These are phyloP conservation scores for Acrocera orbiculus DNA, from an alignment of 2,888 invertebrate genomes.

Conservation along the genomic window DNA sequence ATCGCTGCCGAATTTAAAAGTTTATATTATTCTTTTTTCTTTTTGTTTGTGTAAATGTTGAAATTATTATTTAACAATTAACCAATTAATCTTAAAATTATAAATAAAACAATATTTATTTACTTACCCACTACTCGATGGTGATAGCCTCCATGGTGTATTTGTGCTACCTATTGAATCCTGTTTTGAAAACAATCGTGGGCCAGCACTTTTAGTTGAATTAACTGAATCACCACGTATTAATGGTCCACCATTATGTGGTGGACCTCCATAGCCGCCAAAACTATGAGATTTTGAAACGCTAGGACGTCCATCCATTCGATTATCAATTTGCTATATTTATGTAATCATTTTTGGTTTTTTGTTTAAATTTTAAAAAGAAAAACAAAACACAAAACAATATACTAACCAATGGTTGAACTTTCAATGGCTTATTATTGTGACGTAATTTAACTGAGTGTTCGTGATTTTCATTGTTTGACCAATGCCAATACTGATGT, in stretches of 20 bases:
- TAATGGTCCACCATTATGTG: slow-evolving; percentile 40
- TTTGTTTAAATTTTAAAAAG: background rate
- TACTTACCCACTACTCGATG: slow-evolving; percentile 32
- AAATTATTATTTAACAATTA: slow-evolving; percentile 3
- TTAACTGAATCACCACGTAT: slow-evolving; percentile 45
- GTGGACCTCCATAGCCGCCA: slow-evolving; percentile 53
- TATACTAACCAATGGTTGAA: slow-evolving; percentile 17
- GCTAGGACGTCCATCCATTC: slow-evolving; percentile 32
- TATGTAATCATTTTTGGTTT: background rate
- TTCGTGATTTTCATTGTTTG: slow-evolving; percentile 35
- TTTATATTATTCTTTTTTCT: slow-evolving; percentile 2
- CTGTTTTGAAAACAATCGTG: slow-evolving; percentile 56
- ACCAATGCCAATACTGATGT: slow-evolving; percentile 30
- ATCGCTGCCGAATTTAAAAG: slow-evolving; percentile 6
- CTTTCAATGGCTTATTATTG: slow-evolving; percentile 28
- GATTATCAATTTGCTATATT: slow-evolving; percentile 19
- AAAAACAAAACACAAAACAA: background rate
- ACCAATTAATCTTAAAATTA: background rate
- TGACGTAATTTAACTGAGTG: slow-evolving; percentile 18
- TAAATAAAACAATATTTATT: background rate
- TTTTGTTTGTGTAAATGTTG: background rate
- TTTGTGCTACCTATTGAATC: slow-evolving; percentile 25
- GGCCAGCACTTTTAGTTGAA: slow-evolving; percentile 43
- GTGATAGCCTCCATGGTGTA: slow-evolving; percentile 30
- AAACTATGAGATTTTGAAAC: slow-evolving; percentile 78